These are phyloP conservation scores for Lagopus leucura DNA, from an alignment of 2,113 vertebrate species.

Conservation along the genomic window DNA sequence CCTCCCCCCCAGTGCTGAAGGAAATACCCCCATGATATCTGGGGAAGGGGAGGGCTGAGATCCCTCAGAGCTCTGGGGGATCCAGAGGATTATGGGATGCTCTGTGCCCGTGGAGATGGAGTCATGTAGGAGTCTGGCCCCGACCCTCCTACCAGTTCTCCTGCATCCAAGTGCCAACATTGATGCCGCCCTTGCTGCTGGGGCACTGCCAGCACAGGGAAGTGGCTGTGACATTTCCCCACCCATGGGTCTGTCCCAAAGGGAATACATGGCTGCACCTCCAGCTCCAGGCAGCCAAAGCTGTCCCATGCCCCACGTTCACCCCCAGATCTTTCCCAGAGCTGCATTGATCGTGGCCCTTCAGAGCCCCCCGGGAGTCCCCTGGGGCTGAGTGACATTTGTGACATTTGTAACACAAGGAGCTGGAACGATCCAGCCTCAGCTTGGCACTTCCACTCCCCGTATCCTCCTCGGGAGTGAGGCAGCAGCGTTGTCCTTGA, in stretches of 20 bases:
- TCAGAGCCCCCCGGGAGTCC: neutral
- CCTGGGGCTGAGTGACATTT: neutral
- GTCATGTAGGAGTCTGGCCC: too few species aligned
- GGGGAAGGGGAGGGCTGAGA: neutral
- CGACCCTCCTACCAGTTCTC: too few species aligned
- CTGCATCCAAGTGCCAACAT: neutral
- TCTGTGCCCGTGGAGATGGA: too few species aligned
- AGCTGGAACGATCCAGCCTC: neutral
- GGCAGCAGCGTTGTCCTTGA: neutral
- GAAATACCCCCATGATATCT: neutral
- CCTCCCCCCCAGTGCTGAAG: neutral
- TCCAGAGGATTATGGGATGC: rapidly evolving
- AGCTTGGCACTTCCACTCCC: neutral
- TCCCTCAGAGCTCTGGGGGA: rapidly evolving
- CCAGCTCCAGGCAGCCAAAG: neutral
- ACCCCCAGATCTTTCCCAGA: neutral
- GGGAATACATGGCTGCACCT: neutral
- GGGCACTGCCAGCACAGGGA: neutral
- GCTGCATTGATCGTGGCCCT: neutral
- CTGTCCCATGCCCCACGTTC: too few species aligned
- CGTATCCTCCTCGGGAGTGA: conserved; percentile 1
- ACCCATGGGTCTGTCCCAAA: neutral
- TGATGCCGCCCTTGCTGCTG: neutral
- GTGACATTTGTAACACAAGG: neutral
- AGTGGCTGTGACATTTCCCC: neutral